Evolutionary conservation across 2,888 invertebrate species (phyloP).

Genomic region (Sminthurides aquaticus): DNA sequence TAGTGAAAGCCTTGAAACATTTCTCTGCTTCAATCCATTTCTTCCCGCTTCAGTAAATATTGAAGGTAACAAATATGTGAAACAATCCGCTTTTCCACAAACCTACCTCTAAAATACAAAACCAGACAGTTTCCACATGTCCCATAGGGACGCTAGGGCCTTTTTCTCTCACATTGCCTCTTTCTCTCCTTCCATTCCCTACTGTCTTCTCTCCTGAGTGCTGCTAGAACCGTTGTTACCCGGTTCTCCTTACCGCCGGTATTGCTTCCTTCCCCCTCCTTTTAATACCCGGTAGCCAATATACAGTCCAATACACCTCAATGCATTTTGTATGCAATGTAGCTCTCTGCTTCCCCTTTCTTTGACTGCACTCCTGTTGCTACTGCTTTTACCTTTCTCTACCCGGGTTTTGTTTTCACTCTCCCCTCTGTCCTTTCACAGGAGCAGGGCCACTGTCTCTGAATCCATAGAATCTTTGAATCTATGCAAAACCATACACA

Average conservation of each 20-base stretch:
- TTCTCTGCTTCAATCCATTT: conserved; percentile 1
- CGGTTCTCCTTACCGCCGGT: too few species aligned
- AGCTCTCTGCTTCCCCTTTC: neutral
- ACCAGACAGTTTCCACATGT: conserved; percentile 31
- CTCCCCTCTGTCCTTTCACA: too few species aligned
- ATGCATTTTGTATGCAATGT: neutral
- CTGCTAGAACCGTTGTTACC: too few species aligned
- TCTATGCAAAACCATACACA: too few species aligned
- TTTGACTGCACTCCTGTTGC: too few species aligned
- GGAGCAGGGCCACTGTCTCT: too few species aligned
- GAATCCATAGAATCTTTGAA: too few species aligned
- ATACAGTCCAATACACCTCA: neutral
- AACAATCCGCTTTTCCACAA: conserved; percentile 28
- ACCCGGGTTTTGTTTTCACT: too few species aligned
- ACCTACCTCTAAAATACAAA: conserved; percentile 29
- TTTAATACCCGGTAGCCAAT: too few species aligned
- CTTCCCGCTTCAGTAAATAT: conserved; percentile 36
- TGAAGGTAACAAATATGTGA: conserved; percentile 41
- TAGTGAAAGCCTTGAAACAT: too few species aligned
- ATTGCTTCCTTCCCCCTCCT: too few species aligned
- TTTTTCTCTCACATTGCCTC: conserved; percentile 23
- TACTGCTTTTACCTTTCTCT: too few species aligned
- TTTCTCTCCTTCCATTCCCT: neutral
- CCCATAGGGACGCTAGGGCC: conserved; percentile 37
- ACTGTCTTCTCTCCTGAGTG: neutral